A percentile compares a stretch with the other conserved stretches of the same genome.
These are phyloP conservation scores for Paragorgia papillata DNA, from an alignment of 92 coral and sea anemone species.

Conservation along the genomic window DNA sequence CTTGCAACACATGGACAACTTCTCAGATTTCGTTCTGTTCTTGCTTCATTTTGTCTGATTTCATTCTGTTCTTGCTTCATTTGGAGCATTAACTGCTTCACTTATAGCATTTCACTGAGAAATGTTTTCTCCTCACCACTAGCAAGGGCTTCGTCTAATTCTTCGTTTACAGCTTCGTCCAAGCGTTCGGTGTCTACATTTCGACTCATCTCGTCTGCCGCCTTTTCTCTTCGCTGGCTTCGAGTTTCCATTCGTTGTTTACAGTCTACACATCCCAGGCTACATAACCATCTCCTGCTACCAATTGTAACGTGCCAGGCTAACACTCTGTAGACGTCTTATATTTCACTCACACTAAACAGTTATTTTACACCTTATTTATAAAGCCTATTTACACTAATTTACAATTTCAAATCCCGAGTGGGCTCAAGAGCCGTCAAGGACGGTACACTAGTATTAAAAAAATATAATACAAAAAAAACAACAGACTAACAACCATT, in stretches of 20 bases:
- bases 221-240: not conserved
- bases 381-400: too few species aligned
- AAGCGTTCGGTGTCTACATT: not conserved
- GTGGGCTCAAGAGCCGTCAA: too few species aligned
- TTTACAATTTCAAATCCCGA: too few species aligned
- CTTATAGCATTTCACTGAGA: not conserved
- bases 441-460: too few species aligned
- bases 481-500: too few species aligned
- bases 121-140: not conserved
- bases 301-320: slow-evolving; percentile 25
- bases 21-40: not conserved
- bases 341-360: too few species aligned
- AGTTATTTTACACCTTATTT: too few species aligned
- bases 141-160: not conserved
- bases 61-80: not conserved
- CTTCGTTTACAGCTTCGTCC: not conserved
- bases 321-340: too few species aligned
- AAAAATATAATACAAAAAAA: too few species aligned
- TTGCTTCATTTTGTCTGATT: not conserved
- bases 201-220: not conserved
- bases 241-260: not conserved
- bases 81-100: not conserved
- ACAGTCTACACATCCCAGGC: not conserved
- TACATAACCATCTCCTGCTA: slow-evolving; percentile 19
- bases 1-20: not conserved